Evolutionary conservation across 2,888 invertebrate genomes (phyloP), one percentile per base, ranked within the genome.

Genomic region (Microchrysa polita): DNA sequence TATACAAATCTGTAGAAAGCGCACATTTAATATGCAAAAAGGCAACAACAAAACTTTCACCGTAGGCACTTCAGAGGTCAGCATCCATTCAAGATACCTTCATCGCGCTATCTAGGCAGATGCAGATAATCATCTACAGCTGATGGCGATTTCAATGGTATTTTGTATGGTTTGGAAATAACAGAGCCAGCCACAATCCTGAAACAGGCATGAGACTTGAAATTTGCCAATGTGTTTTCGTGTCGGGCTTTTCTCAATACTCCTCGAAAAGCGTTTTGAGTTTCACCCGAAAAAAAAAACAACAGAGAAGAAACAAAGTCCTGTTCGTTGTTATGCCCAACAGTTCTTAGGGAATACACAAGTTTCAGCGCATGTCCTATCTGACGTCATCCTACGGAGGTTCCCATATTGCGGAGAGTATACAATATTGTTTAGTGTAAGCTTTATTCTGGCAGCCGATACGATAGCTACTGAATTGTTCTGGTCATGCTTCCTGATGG

Each of bases 341-440:
- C 55, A 4, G 5, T 5, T n/a, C 55, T 57, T 5, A 20, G 18
- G 55, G 59, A 23, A 23, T 23, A 14, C 27, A 14, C 7, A 22
- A n/a, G 12, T 4, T 55, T 55, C 14, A 22, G 77, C 77, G 77
- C 76, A 77, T 75, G 75, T 52, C 42, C 72, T 67, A 18, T 42
- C 71, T 76, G 74, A 77, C 77, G 77, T 77, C 77, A 77, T 63
- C 73, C 74, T 77, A 77, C 75, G 76, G 77, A 73, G 74, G 65
- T 76, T 76, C 73, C 61, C 67, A 74, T 63, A 75, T 77, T 77
- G 77, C 76, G 74, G 75, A 74, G 76, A 75, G 67, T 67, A 67
- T 48, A 10, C 12, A 2, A 34, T 42, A 74, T 75, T 74, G 72
- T 73, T 75, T 73, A 34, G 27, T 77, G 73, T 75, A 75, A 75